Base-by-base conservation (phyloP, 2,888 invertebrate genomes). In the Amphiduros pacificus region DNA sequence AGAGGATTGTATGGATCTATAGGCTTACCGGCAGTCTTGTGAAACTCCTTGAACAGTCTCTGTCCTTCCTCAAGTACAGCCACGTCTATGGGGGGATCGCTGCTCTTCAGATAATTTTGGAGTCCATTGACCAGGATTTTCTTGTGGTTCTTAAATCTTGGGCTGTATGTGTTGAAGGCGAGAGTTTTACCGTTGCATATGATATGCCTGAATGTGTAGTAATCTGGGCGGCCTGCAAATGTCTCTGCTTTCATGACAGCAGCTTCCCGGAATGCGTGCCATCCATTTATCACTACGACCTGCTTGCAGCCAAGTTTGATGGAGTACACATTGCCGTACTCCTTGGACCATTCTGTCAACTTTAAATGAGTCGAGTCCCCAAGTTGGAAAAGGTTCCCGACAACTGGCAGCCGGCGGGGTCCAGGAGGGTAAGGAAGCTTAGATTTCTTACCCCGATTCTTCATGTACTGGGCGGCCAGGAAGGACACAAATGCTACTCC, bases 241-340 rank as follows among this genome's bases (percentile, higher is more conserved):
- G 44, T 20, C 4, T 44, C 44, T 20, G 44, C 44, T 44, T 44
- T n/a, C 20, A 20, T 20, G 44, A 44, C 22, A 5, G 22, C 6
- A 17, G 44, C 44, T 44, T 44, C 20, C 22, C 44, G n/a, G 44
- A 20, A 44, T 44, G 44, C 44, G 6, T 44, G n/a, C 44, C 44
- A 44, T 5, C 44, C 44, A 17, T 44, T 44, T n/a, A 44, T 44
- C 9, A 44, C 44, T 6, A 44, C n/a, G 6, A 44, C 44, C n/a
- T 44, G 20, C n/a, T 44, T n/a, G 20, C n/a, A n/a, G n/a, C 44
- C 44, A 6, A 44, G n/a, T 22, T 44, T 44, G 44, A 44, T 44
- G n/a, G 44, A 44, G 22, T 20, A 44, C n/a, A 44, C 44, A n/a
- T 44, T 44, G 44, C 44, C 44, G n/a, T 44, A 44, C n/a, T 44